Evolutionary conservation across 2,888 invertebrate genomes (phyloP).

Genomic region (Sminthurinus aureus): DNA sequence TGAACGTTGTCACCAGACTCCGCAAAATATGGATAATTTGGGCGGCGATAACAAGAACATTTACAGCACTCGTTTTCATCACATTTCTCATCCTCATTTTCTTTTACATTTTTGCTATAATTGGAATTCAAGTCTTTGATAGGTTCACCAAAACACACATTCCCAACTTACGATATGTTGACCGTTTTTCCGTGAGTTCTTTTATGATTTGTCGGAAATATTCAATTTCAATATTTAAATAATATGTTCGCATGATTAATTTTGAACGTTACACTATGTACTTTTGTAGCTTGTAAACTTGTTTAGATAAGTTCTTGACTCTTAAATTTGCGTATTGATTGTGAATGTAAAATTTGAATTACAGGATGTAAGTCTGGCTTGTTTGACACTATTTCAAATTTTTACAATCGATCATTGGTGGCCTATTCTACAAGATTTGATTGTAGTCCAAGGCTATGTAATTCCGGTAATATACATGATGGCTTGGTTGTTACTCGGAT

Average conservation of each 20-base stretch:
- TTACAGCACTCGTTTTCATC: slow-evolving; percentile 55
- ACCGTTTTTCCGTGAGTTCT: slow-evolving; percentile 45
- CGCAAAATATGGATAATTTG: slow-evolving; percentile 57
- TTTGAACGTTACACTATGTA: too few species aligned
- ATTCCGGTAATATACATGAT: slow-evolving; percentile 47
- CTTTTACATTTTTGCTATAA: slow-evolving; percentile 58
- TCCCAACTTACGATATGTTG: slow-evolving; percentile 39
- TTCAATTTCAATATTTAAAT: neutral
- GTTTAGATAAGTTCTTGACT: too few species aligned
- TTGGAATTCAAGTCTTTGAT: slow-evolving; percentile 54
- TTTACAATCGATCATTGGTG: slow-evolving; percentile 58
- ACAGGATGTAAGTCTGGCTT: slow-evolving; percentile 48
- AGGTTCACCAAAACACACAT: slow-evolving; percentile 48
- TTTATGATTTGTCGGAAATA: neutral
- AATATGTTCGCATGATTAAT: too few species aligned
- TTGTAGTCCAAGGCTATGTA: neutral
- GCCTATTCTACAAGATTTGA: slow-evolving; percentile 45
- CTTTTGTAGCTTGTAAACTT: too few species aligned
- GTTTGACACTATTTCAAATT: slow-evolving; percentile 56
- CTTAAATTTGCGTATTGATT: too few species aligned
- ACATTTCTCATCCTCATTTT: slow-evolving; percentile 55
- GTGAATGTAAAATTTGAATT: too few species aligned
- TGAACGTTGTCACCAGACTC: slow-evolving; percentile 56
- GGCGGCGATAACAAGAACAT: slow-evolving; percentile 56
- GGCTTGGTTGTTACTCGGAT: slow-evolving; percentile 56